phyloP scores from a whole-genome alignment of 2,113 vertebrate species.

The Lepidothrix coronata region DNA sequence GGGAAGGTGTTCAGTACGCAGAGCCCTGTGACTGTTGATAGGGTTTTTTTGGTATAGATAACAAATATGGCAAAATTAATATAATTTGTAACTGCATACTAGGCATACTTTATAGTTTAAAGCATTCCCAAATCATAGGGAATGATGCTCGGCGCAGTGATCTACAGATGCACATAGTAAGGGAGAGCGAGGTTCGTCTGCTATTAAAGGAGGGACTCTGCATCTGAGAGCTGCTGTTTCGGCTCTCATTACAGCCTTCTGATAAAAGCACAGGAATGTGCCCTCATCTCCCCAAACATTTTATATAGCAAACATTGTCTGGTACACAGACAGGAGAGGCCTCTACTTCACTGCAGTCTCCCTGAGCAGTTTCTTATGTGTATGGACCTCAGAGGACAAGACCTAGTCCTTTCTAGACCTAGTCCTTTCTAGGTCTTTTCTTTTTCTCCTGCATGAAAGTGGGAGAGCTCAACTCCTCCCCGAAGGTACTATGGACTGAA shows the following conservation, averaged over 20 bases:
- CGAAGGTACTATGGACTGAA: neutral
- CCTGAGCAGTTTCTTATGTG: neutral
- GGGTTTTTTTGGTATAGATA: neutral
- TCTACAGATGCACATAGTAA: accelerated
- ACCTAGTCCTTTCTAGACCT: neutral
- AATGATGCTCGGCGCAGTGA: neutral
- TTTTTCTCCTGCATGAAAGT: neutral
- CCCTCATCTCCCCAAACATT: neutral
- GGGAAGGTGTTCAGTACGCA: neutral
- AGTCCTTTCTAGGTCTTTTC: neutral
- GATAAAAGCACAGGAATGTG: neutral
- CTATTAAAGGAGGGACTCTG: neutral
- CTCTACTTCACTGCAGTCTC: neutral
- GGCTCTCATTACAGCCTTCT: neutral
- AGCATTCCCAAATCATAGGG: neutral
- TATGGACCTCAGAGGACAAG: neutral
- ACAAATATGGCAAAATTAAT: neutral
- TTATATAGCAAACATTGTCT: neutral
- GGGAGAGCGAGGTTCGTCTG: neutral
- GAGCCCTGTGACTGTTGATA: neutral
- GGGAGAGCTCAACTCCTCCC: neutral
- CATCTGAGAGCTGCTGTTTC: neutral
- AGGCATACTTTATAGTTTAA: neutral
- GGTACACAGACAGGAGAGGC: neutral
- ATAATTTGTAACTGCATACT: neutral